phyloP scores from a whole-genome alignment of 2,113 vertebrate genomes.

The Falco punctatus region DNA sequence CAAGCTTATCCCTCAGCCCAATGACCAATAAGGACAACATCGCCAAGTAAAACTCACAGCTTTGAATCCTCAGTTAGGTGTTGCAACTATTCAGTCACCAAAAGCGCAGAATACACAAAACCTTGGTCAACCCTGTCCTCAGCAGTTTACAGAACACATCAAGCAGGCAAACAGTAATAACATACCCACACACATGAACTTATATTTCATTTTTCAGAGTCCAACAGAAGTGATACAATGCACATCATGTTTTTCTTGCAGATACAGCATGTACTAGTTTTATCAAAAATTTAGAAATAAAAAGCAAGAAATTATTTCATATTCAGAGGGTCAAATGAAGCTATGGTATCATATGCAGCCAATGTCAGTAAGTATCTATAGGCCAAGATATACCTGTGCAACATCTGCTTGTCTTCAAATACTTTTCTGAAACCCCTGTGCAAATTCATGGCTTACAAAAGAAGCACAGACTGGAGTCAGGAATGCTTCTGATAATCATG shows the following conservation, averaged over 20 bases:
- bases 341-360: neutral
- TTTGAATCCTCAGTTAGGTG: neutral
- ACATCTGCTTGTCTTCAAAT: neutral
- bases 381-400: neutral
- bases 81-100: neutral
- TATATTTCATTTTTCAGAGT: neutral
- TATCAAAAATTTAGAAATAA: neutral
- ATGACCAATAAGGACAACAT: neutral
- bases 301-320: neutral
- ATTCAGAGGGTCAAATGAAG: neutral
- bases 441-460: neutral
- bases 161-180: neutral
- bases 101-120: neutral
- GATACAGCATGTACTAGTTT: neutral
- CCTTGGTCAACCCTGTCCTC: neutral
- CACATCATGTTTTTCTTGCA: neutral
- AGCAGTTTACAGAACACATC: neutral
- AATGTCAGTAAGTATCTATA: neutral
- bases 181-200: neutral
- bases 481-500: neutral
- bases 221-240: neutral
- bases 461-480: neutral
- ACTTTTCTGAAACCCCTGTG: neutral
- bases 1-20: neutral
- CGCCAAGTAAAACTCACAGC: neutral